Evolutionary conservation across 2,888 invertebrate species (phyloP), one percentile per base, ranked within the genome.

Genomic region (Drosophila rubida): DNA sequence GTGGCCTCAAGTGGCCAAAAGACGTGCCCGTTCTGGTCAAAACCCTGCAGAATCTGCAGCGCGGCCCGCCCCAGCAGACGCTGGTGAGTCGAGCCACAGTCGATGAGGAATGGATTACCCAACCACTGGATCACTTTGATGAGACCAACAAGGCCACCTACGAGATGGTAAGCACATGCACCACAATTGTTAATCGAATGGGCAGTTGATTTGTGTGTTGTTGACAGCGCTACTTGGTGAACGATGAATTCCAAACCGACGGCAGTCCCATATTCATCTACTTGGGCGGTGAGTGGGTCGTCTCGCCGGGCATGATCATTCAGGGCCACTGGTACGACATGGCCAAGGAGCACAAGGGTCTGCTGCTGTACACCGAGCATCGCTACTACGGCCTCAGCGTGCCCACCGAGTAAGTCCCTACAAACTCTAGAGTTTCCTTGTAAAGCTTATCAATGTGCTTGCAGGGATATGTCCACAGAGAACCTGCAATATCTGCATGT

Each of bases 351-450:
- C 92, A 94, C 71, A 92, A 92, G 0, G 96, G 95, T 0, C 93
- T 94, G 1, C 92, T 96, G 72, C 94, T 95, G 88, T 94, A 95
- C 77, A 94, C 96, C 0, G 97, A 97, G 89, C 97, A 97, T 90
- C 93, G 97, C 74, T 97, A 94, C 90, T 97, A 97, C 87, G 97
- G 97, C 1, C 74, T 93, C 46, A 96, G 95, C 75, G 92, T 93
- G 67, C 96, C 96, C 0, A 94, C 94, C 7, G 72, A 80, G 96
- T 96, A 91, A 93, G 93, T 13, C 6, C 3, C 6, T 13, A 2
- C 5, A 27, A 6, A 35, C 35, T n/a, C 35, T 5, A 0, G 2
- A n/a, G 9, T 0, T 11, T 1, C 2, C 1, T 5, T 9, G 25
- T 13, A n/a, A 6, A 16, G 13, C 25, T 4, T 19, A 19, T 19